Conservation (phyloP, 1,140 invertebrate species). For the Lepidurus packardi region DNA sequence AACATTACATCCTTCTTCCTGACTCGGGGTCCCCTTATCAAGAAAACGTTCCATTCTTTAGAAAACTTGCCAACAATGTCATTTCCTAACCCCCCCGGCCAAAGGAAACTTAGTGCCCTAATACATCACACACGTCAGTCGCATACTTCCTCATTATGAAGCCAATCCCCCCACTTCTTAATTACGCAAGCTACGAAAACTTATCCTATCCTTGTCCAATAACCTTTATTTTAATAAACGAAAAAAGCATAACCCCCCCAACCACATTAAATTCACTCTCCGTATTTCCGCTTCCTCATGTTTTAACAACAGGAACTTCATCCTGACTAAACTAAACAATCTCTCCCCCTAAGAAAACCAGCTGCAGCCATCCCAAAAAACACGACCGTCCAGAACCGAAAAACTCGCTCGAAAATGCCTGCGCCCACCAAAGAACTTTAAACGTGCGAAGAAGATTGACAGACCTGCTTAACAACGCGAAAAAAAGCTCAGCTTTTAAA, state of each 20-base stretch:
- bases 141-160: background rate
- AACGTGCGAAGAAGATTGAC: conserved; percentile 10
- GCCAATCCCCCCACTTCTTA: background rate
- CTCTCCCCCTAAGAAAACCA: background rate
- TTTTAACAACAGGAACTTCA: background rate
- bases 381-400: background rate
- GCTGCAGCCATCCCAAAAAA: background rate
- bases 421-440: background rate
- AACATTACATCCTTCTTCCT: conserved; percentile 7
- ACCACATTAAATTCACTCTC: background rate
- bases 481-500: background rate
- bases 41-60: background rate
- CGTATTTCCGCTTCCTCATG: background rate
- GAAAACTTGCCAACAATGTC: background rate
- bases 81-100: background rate
- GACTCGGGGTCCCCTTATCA: background rate
- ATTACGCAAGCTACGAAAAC: background rate
- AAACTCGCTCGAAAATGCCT: no score
- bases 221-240: background rate
- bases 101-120: background rate
- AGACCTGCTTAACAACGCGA: background rate
- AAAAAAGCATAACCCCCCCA: background rate
- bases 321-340: background rate
- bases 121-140: background rate
- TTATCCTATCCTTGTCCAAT: background rate